Conservation (phyloP, 2,888 invertebrate species). For the Caenorhabditis panamensis region DNA sequence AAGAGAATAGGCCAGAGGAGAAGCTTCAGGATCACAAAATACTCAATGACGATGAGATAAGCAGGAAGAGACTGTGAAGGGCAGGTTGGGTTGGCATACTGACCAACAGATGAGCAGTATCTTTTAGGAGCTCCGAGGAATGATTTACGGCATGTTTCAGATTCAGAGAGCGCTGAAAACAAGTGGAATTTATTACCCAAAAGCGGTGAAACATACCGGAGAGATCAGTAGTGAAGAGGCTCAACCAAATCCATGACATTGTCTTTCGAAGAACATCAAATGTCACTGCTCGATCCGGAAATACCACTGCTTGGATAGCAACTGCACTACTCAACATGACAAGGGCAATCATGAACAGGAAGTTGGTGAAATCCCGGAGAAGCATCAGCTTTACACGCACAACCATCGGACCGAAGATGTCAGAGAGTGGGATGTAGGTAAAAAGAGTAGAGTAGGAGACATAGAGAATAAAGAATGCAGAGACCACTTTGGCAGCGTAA, state of each 20-base stretch:
- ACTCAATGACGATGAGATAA: constrained; percentile 68
- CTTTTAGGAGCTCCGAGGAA: constrained; percentile 64
- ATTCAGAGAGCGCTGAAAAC: constrained; percentile 61
- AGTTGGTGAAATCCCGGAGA: constrained; percentile 78
- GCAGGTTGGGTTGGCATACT: constrained; percentile 73
- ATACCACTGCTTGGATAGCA: constrained; percentile 82
- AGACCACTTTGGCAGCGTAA: constrained; percentile 71
- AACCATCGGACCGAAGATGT: constrained; percentile 82
- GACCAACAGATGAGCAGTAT: constrained; percentile 70
- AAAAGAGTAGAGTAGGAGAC: constrained; percentile 83
- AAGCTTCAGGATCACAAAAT: constrained; percentile 73
- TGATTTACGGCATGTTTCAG: constrained; percentile 62
- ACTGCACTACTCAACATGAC: constrained; percentile 76
- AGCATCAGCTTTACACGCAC: constrained; percentile 83
- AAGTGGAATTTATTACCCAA: background rate
- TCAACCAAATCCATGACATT: constrained; percentile 82
- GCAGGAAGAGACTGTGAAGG: constrained; percentile 69
- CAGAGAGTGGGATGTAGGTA: constrained; percentile 82
- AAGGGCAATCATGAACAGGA: constrained; percentile 75
- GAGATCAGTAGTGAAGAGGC: constrained; percentile 82
- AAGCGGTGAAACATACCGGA: constrained; percentile 45
- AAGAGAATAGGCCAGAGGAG: constrained; percentile 81
- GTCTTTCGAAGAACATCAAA: constrained; percentile 80
- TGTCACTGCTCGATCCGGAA: constrained; percentile 82
- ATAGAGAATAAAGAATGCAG: constrained; percentile 82